Conservation (phyloP, 2,113 vertebrate species). For the Dicrurus megarhynchus region DNA sequence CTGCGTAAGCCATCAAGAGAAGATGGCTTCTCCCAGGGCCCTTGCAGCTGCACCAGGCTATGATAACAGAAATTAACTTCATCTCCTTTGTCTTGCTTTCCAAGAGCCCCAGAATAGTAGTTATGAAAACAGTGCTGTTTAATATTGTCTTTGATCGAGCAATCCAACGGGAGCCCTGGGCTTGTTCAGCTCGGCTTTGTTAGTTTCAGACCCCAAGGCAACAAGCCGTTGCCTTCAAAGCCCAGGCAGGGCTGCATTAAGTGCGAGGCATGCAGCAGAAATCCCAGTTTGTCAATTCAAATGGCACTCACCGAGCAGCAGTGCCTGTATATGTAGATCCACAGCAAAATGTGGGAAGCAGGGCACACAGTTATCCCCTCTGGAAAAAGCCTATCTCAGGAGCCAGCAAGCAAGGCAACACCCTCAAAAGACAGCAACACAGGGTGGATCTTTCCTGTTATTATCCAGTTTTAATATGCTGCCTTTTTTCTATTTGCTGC, state of each 20-base stretch:
- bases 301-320: constrained; percentile 58
- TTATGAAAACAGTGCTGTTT: constrained; percentile 70
- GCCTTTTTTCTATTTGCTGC: background rate
- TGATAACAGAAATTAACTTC: constrained; percentile 70
- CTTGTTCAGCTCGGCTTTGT: constrained; percentile 68
- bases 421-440: background rate
- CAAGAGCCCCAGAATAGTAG: constrained; percentile 66
- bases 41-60: constrained; percentile 41
- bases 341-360: background rate
- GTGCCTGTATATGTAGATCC: constrained; percentile 32
- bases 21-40: constrained; percentile 57
- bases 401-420: background rate
- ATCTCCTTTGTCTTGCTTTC: constrained; percentile 42
- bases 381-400: background rate
- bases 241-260: constrained; percentile 54
- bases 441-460: background rate
- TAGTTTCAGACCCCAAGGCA: constrained; percentile 75
- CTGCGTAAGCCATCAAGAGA: constrained; percentile 48
- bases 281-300: constrained; percentile 71
- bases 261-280: background rate
- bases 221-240: constrained; percentile 64
- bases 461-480: background rate
- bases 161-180: constrained; percentile 63
- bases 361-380: background rate
- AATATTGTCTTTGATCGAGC: constrained; percentile 74